A percentile compares a stretch with the other conserved stretches of the same genome.
Evolutionary conservation across 2,888 invertebrate genomes (phyloP).

Genomic region (Psylliodes chrysocephalus): DNA sequence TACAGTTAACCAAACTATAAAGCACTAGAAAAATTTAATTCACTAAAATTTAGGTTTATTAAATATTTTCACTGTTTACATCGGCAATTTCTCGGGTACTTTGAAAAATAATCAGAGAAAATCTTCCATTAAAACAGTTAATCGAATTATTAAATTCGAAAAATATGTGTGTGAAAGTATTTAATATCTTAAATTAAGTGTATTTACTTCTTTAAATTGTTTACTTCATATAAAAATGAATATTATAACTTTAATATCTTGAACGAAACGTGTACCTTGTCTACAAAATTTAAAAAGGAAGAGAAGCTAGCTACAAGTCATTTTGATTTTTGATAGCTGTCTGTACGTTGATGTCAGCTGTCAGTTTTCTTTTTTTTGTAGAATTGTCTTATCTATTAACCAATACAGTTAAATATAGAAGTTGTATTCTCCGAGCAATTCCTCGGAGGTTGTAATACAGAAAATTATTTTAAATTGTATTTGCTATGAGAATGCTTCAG

Average conservation of each 20-base stretch:
- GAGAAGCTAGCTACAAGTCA: slow-evolving; percentile 35
- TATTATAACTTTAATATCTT: slow-evolving; percentile 39
- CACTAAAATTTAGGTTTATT: slow-evolving; percentile 3
- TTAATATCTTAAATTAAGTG: slow-evolving; percentile 10
- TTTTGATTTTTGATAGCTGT: background rate
- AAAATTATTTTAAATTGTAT: background rate
- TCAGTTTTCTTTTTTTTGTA: background rate
- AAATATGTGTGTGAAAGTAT: background rate
- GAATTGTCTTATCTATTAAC: too few relatives aligned
- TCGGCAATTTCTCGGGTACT: background rate
- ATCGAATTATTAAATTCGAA: background rate
- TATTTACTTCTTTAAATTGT: slow-evolving; percentile 2
- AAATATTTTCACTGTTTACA: slow-evolving; percentile 29
- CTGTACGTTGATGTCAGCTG: too few relatives aligned
- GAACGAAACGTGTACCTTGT: slow-evolving; percentile 61
- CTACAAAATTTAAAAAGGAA: slow-evolving; percentile 56
- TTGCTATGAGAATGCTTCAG: too few relatives aligned
- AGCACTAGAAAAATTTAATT: background rate
- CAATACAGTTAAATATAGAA: too few relatives aligned
- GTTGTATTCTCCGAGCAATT: too few relatives aligned
- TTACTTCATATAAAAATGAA: slow-evolving; percentile 25
- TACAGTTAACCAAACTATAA: slow-evolving; percentile 9
- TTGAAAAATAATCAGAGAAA: slow-evolving; percentile 11
- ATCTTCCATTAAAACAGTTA: slow-evolving; percentile 2
- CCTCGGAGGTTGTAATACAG: background rate